phyloP scores from a whole-genome alignment of 2,113 vertebrate genomes.

The Chloroceryle aenea region DNA sequence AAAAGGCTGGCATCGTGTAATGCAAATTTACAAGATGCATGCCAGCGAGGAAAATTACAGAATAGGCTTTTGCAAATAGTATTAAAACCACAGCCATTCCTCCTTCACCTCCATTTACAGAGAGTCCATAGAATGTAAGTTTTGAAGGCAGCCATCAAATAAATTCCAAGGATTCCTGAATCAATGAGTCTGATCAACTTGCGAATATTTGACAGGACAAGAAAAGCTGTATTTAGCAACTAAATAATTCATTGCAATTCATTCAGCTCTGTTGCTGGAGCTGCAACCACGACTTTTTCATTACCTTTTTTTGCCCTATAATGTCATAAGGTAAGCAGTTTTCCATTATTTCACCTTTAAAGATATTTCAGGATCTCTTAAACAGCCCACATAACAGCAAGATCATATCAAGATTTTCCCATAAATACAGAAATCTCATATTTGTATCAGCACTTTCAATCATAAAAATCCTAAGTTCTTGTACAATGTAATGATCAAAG shows the following conservation, averaged over 20 bases:
- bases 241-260: conserved; percentile 27
- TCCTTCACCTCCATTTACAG: conserved; percentile 33
- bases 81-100: conserved; percentile 38
- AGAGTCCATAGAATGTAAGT: conserved; percentile 13
- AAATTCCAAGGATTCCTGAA: conserved; percentile 28
- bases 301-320: conserved; percentile 31
- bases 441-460: background rate
- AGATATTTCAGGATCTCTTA: background rate
- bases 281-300: background rate
- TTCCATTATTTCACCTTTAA: conserved; percentile 2
- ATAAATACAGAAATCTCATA: background rate
- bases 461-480: background rate
- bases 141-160: background rate
- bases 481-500: background rate
- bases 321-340: conserved; percentile 15
- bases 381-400: background rate
- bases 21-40: conserved; percentile 35
- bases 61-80: conserved; percentile 57
- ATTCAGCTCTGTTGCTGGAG: background rate
- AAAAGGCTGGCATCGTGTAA: background rate
- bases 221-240: conserved; percentile 9
- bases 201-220: background rate
- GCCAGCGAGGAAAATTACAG: conserved; percentile 57
- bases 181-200: conserved; percentile 18
- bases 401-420: background rate